Base-by-base conservation (phyloP, 2,797 vertebrate species). In the Gallinago nigripennis region DNA sequence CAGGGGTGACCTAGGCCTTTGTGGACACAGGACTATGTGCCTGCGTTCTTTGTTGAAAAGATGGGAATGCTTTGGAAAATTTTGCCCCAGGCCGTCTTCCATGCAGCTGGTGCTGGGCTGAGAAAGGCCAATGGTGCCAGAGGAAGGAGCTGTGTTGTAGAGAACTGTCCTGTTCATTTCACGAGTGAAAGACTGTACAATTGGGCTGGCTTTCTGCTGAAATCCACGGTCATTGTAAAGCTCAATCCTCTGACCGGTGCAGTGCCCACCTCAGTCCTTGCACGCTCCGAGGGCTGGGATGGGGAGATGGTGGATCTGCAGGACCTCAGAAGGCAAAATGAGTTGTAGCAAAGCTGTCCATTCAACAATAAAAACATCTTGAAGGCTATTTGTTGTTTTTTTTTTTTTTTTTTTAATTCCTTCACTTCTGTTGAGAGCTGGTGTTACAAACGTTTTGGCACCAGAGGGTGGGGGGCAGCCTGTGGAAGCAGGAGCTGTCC, bases 131-230 rank as follows among this genome's bases (percentile, higher is more conserved):
- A 0, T 0, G 3, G 65, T 2, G 19, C 65, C 0, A 0, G 79
- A 58, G 78, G 56, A 75, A 80, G 33, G 54, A 69, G 57, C 69
- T n/a, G 35, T 33, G 81, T 20, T 33, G 81, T 64, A 85, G 92
- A 93, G 86, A 65, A 20, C 81, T 63, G 95, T 92, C 94, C 95
- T 66, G 43, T 60, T 91, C 64, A 66, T 95, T 94, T 94, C 94
- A 89, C 43, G 11, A 83, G 12, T 60, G 48, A 70, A 48, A 50
- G 82, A 16, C 41, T 69, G 35, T 20, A 18, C 25, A 2, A 7
- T 28, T 41, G 0, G 3, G 11, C 37, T 28, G 78, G 63, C 37
- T 90, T 81, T 37, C 33, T 72, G 82, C 51, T 8, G 41, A 13
- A 37, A 21, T 19, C 37, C 33, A 2, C 0, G 2, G 2, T 11